phyloP scores from a whole-genome alignment of 2,888 invertebrate species.

The Cerastis rubricosa region DNA sequence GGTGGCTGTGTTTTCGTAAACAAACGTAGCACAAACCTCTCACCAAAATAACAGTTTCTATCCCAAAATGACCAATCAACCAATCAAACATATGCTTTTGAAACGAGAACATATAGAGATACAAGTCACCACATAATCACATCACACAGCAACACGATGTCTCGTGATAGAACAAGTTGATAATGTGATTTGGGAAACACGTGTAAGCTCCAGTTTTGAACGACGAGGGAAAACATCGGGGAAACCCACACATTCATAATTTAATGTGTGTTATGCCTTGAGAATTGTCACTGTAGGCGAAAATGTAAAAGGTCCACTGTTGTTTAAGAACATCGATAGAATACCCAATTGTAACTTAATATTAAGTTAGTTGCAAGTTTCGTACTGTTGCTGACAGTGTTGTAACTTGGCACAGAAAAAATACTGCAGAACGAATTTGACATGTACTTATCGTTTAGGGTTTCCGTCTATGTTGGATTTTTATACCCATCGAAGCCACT shows the following conservation, averaged over 20 bases:
- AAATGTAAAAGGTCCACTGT: slow-evolving; percentile 1
- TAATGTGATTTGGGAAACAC: slow-evolving; percentile 37
- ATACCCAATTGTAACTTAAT: too few species aligned
- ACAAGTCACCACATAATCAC: neutral
- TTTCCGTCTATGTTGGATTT: too few species aligned
- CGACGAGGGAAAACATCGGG: slow-evolving; percentile 35
- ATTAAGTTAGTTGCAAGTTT: neutral
- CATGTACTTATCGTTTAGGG: neutral
- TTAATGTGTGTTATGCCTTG: slow-evolving; percentile 26
- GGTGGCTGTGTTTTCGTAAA: neutral
- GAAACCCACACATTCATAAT: slow-evolving; percentile 45
- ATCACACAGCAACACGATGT: slow-evolving; percentile 20
- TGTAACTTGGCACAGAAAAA: too few species aligned
- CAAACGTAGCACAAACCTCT: neutral
- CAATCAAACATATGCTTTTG: slow-evolving; percentile 1
- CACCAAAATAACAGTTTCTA: neutral
- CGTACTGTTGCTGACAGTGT: neutral
- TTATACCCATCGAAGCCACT: too few species aligned
- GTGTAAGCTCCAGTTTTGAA: slow-evolving; percentile 45
- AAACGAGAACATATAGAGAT: neutral
- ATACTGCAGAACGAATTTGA: neutral
- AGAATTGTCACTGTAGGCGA: neutral
- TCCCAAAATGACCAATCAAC: neutral
- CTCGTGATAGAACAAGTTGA: slow-evolving; percentile 30
- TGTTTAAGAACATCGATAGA: too few species aligned